Base-by-base conservation (phyloP, 2,113 vertebrate species). In the Cyphomyrus plagiostoma region DNA sequence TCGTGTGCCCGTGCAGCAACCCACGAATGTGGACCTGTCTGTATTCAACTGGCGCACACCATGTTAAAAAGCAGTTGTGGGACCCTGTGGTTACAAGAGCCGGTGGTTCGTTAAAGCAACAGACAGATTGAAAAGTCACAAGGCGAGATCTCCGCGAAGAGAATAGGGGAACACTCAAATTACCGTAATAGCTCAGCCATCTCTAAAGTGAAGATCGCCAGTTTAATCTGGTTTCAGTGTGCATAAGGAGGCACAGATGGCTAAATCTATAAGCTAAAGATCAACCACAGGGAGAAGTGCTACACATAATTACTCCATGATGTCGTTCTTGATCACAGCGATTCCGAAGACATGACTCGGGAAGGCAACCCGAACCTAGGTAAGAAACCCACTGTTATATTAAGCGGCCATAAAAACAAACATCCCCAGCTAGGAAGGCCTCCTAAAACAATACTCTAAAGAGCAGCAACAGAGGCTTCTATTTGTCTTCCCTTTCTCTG, bases 21-120 rank as follows among this genome's bases (percentile, higher is more conserved):
- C 90, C 42, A 84, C 91, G 89, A 91, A 83, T 50, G 80, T 89
- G 84, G 46, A 56, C 30, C 89, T 90, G 93, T 93, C 91, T 91
- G 86, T 88, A 88, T 92, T 89, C 86, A 84, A 80, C 74, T 88
- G 26, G 87, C 23, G 86, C 89, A 21, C 52, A 80, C 84, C 45
- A 56, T 42, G 30, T 45, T 46, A 46, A 91, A 91, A 92, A 89
- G 90, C 46, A 91, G 82, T 42, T 8, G 26, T 87, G 50, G 85
- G 23, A 52, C 49, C 7, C 85, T 23, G 30, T 7, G 50, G 48
- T 87, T 86, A 15, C 23, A 11, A 86, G 85, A 87, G 4, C 85
- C 26, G 3, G 48, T 4, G 49, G 49, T 53, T 35, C 1, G 39
- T 48, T 84, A 84, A 84, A 45, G 50, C 26, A 19, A 87, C 50